These are phyloP conservation scores for Limnephilus marmoratus DNA, from an alignment of 2,888 invertebrate species.

Conservation along the genomic window DNA sequence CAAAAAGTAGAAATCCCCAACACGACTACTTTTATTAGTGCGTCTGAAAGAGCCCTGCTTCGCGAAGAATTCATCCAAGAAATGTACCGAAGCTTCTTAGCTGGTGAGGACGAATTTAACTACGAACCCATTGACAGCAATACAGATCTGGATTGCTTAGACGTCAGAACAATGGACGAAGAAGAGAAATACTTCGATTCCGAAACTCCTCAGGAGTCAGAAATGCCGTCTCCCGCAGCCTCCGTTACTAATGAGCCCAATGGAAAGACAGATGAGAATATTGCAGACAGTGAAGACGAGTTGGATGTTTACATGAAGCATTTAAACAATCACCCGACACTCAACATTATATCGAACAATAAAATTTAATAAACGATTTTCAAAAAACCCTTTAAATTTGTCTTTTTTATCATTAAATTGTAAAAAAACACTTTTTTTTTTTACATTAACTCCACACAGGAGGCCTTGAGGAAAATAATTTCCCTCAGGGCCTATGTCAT, in stretches of 20 bases:
- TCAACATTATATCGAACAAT: slow-evolving; percentile 66
- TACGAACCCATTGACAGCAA: slow-evolving; percentile 89
- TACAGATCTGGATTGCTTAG: slow-evolving; percentile 86
- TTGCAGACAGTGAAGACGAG: slow-evolving; percentile 78
- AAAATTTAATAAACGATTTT: neutral
- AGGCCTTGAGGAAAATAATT: no score
- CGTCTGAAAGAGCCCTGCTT: slow-evolving; percentile 81
- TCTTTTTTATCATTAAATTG: neutral
- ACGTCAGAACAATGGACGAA: slow-evolving; percentile 86
- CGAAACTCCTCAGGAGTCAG: slow-evolving; percentile 82
- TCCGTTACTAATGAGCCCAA: slow-evolving; percentile 69
- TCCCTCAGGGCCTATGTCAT: no score
- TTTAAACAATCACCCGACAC: slow-evolving; percentile 71
- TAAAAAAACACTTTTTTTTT: neutral
- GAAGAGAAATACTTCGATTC: slow-evolving; percentile 95
- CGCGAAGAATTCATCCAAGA: slow-evolving; percentile 89
- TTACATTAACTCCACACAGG: no score
- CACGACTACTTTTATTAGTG: slow-evolving; percentile 72
- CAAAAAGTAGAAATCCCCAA: neutral
- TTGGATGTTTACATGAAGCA: slow-evolving; percentile 86
- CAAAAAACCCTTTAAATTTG: neutral
- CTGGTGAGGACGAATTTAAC: slow-evolving; percentile 89
- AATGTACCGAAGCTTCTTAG: slow-evolving; percentile 91
- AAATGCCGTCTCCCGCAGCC: slow-evolving; percentile 72
- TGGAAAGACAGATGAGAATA: slow-evolving; percentile 67